Evolutionary conservation across 2,797 vertebrate species (phyloP).

Genomic region (Myripristis murdjan): DNA sequence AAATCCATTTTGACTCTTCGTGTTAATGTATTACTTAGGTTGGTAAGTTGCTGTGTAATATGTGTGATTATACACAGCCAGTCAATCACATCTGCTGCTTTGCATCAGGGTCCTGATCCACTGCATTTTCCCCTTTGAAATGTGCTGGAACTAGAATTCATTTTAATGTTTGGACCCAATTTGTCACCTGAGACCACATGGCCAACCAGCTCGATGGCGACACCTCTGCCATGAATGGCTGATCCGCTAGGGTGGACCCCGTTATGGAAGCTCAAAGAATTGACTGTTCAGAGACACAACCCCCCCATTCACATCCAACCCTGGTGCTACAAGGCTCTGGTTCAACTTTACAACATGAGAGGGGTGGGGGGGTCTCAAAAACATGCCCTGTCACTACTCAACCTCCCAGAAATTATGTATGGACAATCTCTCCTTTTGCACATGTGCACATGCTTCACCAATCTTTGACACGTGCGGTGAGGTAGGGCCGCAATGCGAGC

Average conservation of each 20-base stretch:
- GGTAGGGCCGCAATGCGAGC: constrained; percentile 30
- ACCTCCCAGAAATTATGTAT: constrained; percentile 50
- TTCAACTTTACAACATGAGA: constrained; percentile 73
- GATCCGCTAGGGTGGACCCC: constrained; percentile 52
- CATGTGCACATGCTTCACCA: constrained; percentile 28
- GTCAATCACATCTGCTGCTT: too few species aligned
- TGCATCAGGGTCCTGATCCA: too few species aligned
- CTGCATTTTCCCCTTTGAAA: not conserved
- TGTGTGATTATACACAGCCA: too few species aligned
- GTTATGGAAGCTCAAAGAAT: constrained; percentile 68
- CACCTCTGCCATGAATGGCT: constrained; percentile 62
- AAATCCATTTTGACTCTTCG: too few species aligned
- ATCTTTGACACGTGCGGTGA: constrained; percentile 39
- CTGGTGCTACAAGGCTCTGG: constrained; percentile 71
- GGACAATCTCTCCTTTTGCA: constrained; percentile 27
- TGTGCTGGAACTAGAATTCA: constrained; percentile 1
- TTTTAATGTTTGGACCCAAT: constrained; percentile 3
- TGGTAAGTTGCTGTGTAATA: too few species aligned
- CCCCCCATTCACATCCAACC: constrained; percentile 63
- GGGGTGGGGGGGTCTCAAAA: constrained; percentile 57
- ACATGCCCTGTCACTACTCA: constrained; percentile 71
- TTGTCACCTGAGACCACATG: constrained; percentile 52
- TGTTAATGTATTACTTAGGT: too few species aligned
- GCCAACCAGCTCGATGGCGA: constrained; percentile 45
- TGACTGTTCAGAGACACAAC: constrained; percentile 73